Conservation (phyloP, 2,888 invertebrate genomes). For the Callinectes sapidus region DNA sequence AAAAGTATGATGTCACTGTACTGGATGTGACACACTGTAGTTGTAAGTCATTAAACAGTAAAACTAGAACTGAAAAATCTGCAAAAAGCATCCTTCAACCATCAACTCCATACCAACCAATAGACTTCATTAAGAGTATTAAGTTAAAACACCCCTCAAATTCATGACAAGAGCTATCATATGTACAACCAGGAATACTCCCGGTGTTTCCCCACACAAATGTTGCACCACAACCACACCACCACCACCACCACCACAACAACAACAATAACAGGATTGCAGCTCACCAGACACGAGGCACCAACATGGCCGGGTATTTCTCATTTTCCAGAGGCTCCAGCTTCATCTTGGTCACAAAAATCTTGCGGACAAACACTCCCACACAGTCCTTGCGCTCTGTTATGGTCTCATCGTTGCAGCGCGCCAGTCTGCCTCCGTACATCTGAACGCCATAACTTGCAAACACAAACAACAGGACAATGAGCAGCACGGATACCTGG, state of each 20-base stretch:
- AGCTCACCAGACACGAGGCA: slow-evolving; percentile 95
- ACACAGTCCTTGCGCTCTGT: slow-evolving; percentile 89
- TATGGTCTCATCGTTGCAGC: slow-evolving; percentile 97
- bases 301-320: slow-evolving; percentile 94
- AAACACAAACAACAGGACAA: slow-evolving; percentile 98
- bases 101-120: background rate
- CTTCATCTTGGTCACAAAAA: slow-evolving; percentile 99
- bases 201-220: background rate
- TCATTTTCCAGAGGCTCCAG: slow-evolving; percentile 88
- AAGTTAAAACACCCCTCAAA: background rate
- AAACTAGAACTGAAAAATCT: background rate
- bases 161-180: background rate
- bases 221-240: background rate
- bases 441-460: slow-evolving; percentile 99
- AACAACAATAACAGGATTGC: background rate
- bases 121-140: background rate
- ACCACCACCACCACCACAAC: background rate
- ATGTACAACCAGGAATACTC: background rate
- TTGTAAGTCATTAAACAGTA: background rate
- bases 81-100: background rate
- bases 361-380: slow-evolving; percentile 94
- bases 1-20: background rate
- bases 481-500: slow-evolving; percentile 94
- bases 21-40: background rate
- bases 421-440: slow-evolving; percentile 95